Percentiles rank a stretch among this genome's conserved stretches.
Evolutionary conservation across 2,888 invertebrate species (phyloP).

Genomic region (Chironomus riparius): DNA sequence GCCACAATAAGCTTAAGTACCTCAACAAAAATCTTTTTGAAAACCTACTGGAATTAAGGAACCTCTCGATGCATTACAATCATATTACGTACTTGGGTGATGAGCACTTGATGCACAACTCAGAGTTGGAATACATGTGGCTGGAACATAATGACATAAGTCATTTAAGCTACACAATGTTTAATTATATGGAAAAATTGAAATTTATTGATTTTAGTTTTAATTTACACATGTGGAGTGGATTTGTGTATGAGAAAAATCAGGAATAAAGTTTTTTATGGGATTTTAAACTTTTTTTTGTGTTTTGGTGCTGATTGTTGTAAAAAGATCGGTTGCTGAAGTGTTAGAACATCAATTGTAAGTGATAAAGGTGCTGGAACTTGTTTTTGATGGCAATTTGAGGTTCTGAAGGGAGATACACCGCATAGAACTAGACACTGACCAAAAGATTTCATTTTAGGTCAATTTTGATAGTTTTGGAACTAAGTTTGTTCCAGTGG

Average conservation of each 20-base stretch:
- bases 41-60: background rate
- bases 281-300: no score
- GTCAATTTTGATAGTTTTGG: no score
- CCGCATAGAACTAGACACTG: no score
- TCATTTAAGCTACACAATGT: background rate
- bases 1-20: background rate
- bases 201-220: conserved; percentile 2
- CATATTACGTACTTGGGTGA: background rate
- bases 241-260: background rate
- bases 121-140: background rate
- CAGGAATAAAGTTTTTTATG: background rate
- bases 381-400: no score
- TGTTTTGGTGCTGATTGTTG: no score
- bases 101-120: background rate
- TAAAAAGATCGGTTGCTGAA: no score
- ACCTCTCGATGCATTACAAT: background rate
- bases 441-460: no score
- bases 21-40: background rate
- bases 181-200: background rate
- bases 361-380: no score
- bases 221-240: background rate
- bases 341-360: no score
- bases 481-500: no score
- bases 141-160: background rate
- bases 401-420: no score